Percentiles rank a stretch among this genome's conserved stretches.
phyloP scores from a whole-genome alignment of 2,888 invertebrate species.

The Scaeva pyrastri region DNA sequence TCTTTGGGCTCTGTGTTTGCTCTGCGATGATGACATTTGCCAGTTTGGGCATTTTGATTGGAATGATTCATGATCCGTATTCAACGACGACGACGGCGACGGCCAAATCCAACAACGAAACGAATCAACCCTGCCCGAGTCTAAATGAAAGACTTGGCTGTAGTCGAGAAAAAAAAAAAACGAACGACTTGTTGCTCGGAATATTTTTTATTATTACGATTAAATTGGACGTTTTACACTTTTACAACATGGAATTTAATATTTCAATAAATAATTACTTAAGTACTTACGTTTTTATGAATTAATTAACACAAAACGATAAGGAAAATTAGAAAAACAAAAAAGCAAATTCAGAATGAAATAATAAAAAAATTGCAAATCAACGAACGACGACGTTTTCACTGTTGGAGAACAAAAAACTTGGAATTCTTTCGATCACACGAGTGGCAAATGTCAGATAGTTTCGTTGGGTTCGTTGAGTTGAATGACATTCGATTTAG shows the following conservation, averaged over 20 bases:
- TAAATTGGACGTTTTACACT: not conserved
- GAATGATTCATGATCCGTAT: slow-evolving; percentile 56
- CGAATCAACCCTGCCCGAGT: slow-evolving; percentile 5
- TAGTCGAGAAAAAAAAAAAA: not conserved
- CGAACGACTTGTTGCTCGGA: slow-evolving; percentile 57
- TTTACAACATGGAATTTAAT: not conserved
- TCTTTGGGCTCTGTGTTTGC: not conserved
- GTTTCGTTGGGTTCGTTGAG: slow-evolving; percentile 37
- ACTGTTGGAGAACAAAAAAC: slow-evolving; percentile 54
- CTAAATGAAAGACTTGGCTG: slow-evolving; percentile 24
- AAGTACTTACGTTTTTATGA: slow-evolving; percentile 49
- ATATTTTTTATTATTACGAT: slow-evolving; percentile 10
- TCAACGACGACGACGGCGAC: too few relatives aligned
- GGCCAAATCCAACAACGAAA: slow-evolving; percentile 9
- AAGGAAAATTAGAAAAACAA: slow-evolving; percentile 41
- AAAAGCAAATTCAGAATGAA: slow-evolving; percentile 37
- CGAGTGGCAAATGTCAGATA: slow-evolving; percentile 57
- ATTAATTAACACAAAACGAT: slow-evolving; percentile 24
- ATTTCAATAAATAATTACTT: not conserved
- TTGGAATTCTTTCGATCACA: slow-evolving; percentile 57
- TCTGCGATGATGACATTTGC: slow-evolving; percentile 44
- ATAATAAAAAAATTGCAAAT: slow-evolving; percentile 31
- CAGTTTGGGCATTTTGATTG: slow-evolving; percentile 28
- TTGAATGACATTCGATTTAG: slow-evolving; percentile 29
- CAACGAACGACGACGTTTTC: slow-evolving; percentile 58